These are phyloP conservation scores for Philypnodon macrostomus DNA, from an alignment of 2,797 vertebrate species.

Conservation along the genomic window DNA sequence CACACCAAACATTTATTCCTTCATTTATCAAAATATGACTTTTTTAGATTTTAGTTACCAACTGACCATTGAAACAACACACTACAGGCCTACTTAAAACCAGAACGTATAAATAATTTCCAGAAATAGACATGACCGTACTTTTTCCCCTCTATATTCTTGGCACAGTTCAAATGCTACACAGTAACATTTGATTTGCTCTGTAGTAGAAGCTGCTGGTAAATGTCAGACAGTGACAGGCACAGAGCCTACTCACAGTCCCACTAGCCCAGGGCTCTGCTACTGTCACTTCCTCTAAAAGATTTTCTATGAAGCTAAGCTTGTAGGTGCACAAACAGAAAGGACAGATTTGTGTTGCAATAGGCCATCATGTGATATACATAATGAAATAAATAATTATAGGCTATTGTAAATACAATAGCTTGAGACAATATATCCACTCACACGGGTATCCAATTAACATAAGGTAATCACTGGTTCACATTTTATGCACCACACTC, in stretches of 20 bases:
- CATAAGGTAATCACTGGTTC: background rate
- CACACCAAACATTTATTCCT: too few relatives aligned
- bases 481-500: background rate
- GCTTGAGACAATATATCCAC: too few relatives aligned
- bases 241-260: slow-evolving; percentile 58
- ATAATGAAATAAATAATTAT: too few relatives aligned
- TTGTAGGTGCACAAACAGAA: slow-evolving; percentile 12
- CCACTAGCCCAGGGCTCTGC: slow-evolving; percentile 53
- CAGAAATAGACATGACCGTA: slow-evolving; percentile 37
- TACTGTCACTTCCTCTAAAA: slow-evolving; percentile 72
- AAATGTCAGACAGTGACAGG: slow-evolving; percentile 78
- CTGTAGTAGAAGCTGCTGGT: slow-evolving; percentile 63
- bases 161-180: slow-evolving; percentile 51
- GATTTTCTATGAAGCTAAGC: background rate
- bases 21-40: too few relatives aligned
- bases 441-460: too few relatives aligned
- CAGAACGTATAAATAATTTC: too few relatives aligned
- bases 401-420: too few relatives aligned
- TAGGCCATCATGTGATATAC: too few relatives aligned
- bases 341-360: too few relatives aligned
- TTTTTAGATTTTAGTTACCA: too few relatives aligned
- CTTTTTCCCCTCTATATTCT: slow-evolving; percentile 34
- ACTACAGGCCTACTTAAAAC: too few relatives aligned
- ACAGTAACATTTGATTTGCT: slow-evolving; percentile 73
- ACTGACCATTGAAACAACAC: too few relatives aligned